Evolutionary conservation across 2,797 vertebrate species (phyloP).

Genomic region (Neosilurus mollespiculum): DNA sequence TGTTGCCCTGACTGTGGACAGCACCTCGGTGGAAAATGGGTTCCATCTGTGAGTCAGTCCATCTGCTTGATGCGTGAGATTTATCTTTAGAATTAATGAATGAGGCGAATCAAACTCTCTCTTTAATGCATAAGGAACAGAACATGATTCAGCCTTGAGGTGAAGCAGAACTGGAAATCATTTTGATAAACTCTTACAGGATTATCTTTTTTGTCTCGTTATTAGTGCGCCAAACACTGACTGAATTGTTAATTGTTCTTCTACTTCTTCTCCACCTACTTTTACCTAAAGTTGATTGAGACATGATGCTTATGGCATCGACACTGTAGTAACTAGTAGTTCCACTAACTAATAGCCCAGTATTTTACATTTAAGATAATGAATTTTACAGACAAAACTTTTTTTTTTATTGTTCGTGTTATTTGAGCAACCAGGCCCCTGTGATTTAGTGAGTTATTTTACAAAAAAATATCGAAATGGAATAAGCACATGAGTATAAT

Average conservation of each 20-base stretch:
- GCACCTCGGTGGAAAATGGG: conserved; percentile 94
- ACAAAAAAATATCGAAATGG: neutral
- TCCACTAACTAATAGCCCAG: neutral
- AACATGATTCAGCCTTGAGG: neutral
- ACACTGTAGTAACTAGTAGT: neutral
- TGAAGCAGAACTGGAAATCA: neutral
- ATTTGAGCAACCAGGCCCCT: neutral
- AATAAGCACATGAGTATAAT: neutral
- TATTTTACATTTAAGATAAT: neutral
- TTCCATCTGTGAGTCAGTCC: conserved; percentile 75
- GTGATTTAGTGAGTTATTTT: neutral
- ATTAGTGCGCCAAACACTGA: neutral
- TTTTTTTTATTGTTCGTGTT: neutral
- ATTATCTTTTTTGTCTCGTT: too few relatives aligned
- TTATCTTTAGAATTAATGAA: neutral
- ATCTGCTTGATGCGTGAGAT: neutral
- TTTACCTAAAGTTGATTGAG: neutral
- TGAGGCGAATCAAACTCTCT: neutral
- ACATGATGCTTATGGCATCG: neutral
- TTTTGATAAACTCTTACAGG: neutral
- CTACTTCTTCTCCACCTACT: neutral
- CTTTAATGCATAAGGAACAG: neutral
- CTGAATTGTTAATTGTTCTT: neutral
- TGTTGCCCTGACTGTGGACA: conserved; percentile 87
- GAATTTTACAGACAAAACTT: neutral